These are phyloP conservation scores for Triplophysa tibetana DNA, from an alignment of 2,113 vertebrate species.

Conservation along the genomic window DNA sequence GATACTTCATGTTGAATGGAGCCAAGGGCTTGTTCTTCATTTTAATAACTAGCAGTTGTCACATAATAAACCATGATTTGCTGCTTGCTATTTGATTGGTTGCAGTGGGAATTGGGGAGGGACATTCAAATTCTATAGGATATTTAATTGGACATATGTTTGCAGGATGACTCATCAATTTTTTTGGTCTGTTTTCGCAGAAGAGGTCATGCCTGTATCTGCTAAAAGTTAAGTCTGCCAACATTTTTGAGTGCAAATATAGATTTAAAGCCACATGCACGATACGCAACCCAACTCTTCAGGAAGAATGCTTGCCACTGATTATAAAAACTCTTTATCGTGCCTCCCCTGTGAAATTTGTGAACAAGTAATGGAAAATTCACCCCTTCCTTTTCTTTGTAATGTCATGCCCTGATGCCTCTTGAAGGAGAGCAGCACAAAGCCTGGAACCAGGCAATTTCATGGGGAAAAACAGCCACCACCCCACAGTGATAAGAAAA, in stretches of 20 bases:
- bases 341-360: slow-evolving; percentile 34
- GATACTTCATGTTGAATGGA: too few species aligned
- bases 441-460: slow-evolving; percentile 34
- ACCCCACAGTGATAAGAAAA: slow-evolving; percentile 39
- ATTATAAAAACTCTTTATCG: slow-evolving; percentile 52
- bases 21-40: too few species aligned
- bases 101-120: too few species aligned
- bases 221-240: too few species aligned
- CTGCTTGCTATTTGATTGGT: neutral
- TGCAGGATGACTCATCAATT: too few species aligned
- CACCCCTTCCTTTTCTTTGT: neutral
- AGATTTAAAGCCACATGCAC: neutral
- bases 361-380: slow-evolving; percentile 54
- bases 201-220: too few species aligned
- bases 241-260: too few species aligned
- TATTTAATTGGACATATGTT: too few species aligned
- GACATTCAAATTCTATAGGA: too few species aligned
- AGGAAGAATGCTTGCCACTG: slow-evolving; percentile 36
- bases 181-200: too few species aligned
- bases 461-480: slow-evolving; percentile 33
- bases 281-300: neutral
- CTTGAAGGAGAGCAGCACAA: slow-evolving; percentile 28
- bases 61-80: too few species aligned
- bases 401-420: slow-evolving; percentile 28
- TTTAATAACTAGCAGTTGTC: too few species aligned